Conservation (phyloP, 2,113 vertebrate species). For the Cheirogaleus medius region DNA sequence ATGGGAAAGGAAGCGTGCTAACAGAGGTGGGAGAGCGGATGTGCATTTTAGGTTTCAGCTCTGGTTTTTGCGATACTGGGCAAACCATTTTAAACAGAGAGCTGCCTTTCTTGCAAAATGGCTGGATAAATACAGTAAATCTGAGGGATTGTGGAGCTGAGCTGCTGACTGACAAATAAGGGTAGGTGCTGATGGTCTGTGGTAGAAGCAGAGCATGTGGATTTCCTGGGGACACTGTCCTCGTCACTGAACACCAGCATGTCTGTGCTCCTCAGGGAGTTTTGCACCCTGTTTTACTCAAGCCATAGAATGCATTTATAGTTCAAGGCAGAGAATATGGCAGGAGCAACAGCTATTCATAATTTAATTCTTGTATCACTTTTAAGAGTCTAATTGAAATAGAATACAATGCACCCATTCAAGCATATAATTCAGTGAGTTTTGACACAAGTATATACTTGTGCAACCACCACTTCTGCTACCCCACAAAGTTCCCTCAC, state of each 20-base stretch:
- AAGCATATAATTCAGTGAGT: background rate
- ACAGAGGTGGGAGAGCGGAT: background rate
- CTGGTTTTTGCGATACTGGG: background rate
- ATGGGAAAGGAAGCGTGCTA: background rate
- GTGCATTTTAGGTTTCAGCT: background rate
- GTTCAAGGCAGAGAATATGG: background rate
- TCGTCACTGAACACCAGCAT: background rate
- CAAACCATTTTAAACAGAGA: background rate
- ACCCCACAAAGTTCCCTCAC: background rate
- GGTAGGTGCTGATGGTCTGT: background rate
- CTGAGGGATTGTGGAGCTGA: background rate
- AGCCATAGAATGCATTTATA: background rate
- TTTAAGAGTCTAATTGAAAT: background rate
- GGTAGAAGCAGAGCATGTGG: background rate
- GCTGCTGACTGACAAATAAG: background rate
- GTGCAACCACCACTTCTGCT: background rate
- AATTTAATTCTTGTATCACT: too few relatives aligned
- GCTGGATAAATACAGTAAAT: background rate
- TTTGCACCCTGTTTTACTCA: background rate
- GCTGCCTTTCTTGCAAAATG: background rate
- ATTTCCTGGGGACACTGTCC: background rate
- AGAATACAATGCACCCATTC: background rate
- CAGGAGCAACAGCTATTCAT: background rate
- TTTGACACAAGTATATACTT: background rate
- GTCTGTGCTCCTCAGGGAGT: background rate